phyloP scores from a whole-genome alignment of 1,140 invertebrate species.

The Platyscapa corneri region DNA sequence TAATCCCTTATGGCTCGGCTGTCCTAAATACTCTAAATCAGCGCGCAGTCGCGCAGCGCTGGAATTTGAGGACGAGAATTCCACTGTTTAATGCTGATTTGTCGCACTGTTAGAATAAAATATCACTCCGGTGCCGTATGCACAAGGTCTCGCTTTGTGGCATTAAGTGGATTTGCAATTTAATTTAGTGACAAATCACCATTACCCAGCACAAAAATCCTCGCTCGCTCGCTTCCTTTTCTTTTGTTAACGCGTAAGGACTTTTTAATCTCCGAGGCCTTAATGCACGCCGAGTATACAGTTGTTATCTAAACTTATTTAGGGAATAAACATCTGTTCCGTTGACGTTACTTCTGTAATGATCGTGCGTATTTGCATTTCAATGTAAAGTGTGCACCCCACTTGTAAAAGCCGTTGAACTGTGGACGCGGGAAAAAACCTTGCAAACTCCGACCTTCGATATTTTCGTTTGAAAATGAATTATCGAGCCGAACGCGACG shows the following conservation, averaged over 20 bases:
- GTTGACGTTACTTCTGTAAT: neutral
- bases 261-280: neutral
- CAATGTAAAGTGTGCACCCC: neutral
- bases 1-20: slow-evolving; percentile 29
- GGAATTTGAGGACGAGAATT: neutral
- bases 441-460: neutral
- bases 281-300: neutral
- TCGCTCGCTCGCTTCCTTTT: neutral
- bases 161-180: neutral
- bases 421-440: neutral
- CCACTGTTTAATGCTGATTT: neutral
- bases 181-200: neutral
- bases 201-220: neutral
- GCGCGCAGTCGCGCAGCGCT: too few species aligned
- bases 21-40: slow-evolving; percentile 20
- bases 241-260: neutral
- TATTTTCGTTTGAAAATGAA: neutral
- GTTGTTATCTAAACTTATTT: neutral
- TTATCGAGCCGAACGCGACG: too few species aligned
- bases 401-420: neutral
- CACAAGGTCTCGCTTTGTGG: neutral
- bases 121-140: neutral
- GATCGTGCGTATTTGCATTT: neutral
- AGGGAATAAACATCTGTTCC: neutral
- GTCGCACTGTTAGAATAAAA: neutral